Evolutionary conservation across 2,113 vertebrate genomes (phyloP).

Genomic region (Poeciliopsis occidentalis): DNA sequence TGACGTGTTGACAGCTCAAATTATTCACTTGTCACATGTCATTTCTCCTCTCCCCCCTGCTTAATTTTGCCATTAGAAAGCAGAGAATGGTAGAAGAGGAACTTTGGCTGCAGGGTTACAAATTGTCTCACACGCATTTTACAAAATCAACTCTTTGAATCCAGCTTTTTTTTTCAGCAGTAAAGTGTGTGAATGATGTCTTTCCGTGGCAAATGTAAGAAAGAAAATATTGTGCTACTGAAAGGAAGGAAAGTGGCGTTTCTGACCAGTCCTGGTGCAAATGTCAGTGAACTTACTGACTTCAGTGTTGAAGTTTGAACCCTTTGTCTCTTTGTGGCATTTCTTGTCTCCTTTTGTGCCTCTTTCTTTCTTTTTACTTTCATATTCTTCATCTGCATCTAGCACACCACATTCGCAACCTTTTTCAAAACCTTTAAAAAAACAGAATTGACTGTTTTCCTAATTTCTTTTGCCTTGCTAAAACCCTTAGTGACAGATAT

Average conservation of each 20-base stretch:
- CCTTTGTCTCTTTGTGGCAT: slow-evolving; percentile 41
- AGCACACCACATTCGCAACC: slow-evolving; percentile 38
- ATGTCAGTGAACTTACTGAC: slow-evolving; percentile 78
- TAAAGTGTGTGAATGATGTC: slow-evolving; percentile 52
- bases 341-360: slow-evolving; percentile 25
- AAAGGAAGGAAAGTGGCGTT: slow-evolving; percentile 53
- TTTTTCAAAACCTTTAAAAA: slow-evolving; percentile 50
- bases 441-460: slow-evolving; percentile 59
- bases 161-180: slow-evolving; percentile 15
- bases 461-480: slow-evolving; percentile 32
- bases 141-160: slow-evolving; percentile 42
- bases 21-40: slow-evolving; percentile 74
- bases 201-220: slow-evolving; percentile 50
- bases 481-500: slow-evolving; percentile 35
- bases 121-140: slow-evolving; percentile 48
- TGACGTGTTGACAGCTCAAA: slow-evolving; percentile 79
- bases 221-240: slow-evolving; percentile 51
- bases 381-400: slow-evolving; percentile 38
- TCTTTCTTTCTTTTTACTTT: slow-evolving; percentile 20
- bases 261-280: slow-evolving; percentile 69
- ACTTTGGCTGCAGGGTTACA: slow-evolving; percentile 39
- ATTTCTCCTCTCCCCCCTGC: slow-evolving; percentile 36
- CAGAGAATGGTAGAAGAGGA: slow-evolving; percentile 50
- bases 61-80: slow-evolving; percentile 69
- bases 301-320: slow-evolving; percentile 69